Conservation (phyloP, 2,888 invertebrate genomes). For the Molanna angustata region DNA sequence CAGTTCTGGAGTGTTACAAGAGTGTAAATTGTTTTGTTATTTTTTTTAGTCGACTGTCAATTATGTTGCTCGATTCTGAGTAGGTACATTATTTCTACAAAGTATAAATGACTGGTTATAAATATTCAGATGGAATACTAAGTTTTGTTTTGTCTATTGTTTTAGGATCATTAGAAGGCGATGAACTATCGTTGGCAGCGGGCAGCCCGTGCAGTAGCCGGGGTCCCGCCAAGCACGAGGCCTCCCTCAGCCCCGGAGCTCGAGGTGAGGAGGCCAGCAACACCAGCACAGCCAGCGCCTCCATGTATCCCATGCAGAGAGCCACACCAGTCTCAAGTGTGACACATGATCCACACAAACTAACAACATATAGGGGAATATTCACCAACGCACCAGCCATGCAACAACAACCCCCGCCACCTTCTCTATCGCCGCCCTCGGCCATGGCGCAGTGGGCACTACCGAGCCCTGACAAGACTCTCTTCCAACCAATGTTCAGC, state of each 20-base stretch:
- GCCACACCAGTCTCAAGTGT: slow-evolving; percentile 47
- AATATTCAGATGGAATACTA: no score
- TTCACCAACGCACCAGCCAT: slow-evolving; percentile 64
- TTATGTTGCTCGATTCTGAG: no score
- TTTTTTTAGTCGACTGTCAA: no score
- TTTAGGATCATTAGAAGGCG: slow-evolving; percentile 77
- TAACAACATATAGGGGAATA: slow-evolving; percentile 65
- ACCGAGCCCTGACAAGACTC: slow-evolving; percentile 64
- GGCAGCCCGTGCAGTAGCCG: slow-evolving; percentile 55
- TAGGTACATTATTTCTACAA: no score
- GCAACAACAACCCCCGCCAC: slow-evolving; percentile 43
- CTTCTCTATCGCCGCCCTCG: slow-evolving; percentile 55
- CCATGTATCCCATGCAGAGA: slow-evolving; percentile 55
- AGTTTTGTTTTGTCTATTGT: slow-evolving; percentile 38
- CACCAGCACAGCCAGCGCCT: slow-evolving; percentile 62
- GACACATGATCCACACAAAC: slow-evolving; percentile 54
- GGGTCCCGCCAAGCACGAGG: slow-evolving; percentile 57
- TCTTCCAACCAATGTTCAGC: slow-evolving; percentile 56
- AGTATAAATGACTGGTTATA: no score
- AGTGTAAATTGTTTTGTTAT: no score
- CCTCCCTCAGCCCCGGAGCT: slow-evolving; percentile 63
- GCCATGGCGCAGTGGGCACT: slow-evolving; percentile 70
- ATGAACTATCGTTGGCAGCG: slow-evolving; percentile 68
- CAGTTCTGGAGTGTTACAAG: no score
- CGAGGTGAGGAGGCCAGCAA: slow-evolving; percentile 74